These are phyloP conservation scores for Hydropsyche tenuis DNA, from an alignment of 1,140 invertebrate genomes.

Conservation along the genomic window DNA sequence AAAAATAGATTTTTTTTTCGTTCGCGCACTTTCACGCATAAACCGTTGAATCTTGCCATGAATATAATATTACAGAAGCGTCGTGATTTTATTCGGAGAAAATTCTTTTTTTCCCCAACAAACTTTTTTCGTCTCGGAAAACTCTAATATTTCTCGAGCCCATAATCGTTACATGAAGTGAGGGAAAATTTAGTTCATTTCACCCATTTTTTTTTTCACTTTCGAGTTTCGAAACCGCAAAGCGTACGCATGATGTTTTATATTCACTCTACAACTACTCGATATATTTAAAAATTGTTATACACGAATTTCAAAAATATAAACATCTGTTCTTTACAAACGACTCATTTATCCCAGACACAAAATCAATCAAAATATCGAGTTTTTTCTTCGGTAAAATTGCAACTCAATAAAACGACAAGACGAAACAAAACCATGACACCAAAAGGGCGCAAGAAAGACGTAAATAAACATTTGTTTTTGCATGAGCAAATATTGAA, in stretches of 20 bases:
- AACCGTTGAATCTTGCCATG: not conserved
- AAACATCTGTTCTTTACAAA: no score
- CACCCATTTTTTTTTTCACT: not conserved
- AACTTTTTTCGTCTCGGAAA: not conserved
- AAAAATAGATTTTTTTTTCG: not conserved
- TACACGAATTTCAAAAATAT: no score
- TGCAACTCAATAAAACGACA: no score
- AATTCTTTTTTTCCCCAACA: not conserved
- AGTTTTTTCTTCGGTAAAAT: no score
- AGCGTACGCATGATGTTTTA: not conserved
- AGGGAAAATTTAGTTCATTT: conserved; percentile 3
- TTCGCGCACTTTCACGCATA: not conserved
- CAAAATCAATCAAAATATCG: no score
- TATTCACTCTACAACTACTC: no score
- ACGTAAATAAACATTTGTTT: no score
- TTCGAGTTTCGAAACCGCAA: not conserved
- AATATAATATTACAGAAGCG: not conserved
- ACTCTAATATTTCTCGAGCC: conserved; percentile 2
- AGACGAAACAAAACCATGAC: no score
- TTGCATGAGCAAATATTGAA: no score
- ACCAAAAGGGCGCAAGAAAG: no score
- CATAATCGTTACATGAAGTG: not conserved
- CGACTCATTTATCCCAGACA: no score
- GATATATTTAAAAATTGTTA: no score
- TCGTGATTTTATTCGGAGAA: not conserved